Percentiles rank a stretch among this genome's conserved stretches.
These are phyloP conservation scores for Oryzias dopingdopingensis DNA, from an alignment of 2,797 vertebrate genomes.

Conservation along the genomic window DNA sequence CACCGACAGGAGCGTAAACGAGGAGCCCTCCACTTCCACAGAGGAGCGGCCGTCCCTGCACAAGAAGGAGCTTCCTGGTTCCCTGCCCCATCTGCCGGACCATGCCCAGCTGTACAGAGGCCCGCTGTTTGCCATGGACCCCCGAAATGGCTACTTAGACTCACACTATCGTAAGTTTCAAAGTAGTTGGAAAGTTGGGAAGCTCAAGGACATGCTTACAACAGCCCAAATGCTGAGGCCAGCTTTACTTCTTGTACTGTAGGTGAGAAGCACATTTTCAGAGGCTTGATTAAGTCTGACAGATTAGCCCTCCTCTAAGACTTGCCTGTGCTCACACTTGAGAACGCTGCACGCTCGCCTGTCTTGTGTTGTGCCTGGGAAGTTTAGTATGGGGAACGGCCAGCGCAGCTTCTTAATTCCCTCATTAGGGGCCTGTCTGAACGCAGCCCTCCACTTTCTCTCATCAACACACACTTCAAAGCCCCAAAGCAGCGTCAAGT, in stretches of 20 bases:
- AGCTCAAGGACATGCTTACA: constrained; percentile 47
- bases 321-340: constrained; percentile 27
- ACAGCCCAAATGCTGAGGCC: constrained; percentile 20
- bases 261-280: constrained; percentile 86
- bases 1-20: constrained; percentile 83
- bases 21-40: constrained; percentile 95
- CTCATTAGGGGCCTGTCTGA: constrained; percentile 93
- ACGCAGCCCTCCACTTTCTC: constrained; percentile 83
- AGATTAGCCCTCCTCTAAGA: constrained; percentile 81
- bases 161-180: constrained; percentile 87
- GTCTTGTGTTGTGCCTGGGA: constrained; percentile 70
- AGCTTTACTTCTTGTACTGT: constrained; percentile 53
- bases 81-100: constrained; percentile 89
- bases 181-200: constrained; percentile 20
- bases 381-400: constrained; percentile 86
- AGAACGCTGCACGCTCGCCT: constrained; percentile 45
- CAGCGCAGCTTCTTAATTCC: constrained; percentile 87
- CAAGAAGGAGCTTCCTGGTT: constrained; percentile 95
- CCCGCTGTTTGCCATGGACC: constrained; percentile 93
- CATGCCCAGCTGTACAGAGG: constrained; percentile 91
- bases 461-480: constrained; percentile 94
- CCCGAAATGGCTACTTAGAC: constrained; percentile 92
- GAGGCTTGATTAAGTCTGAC: constrained; percentile 87
- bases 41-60: constrained; percentile 91
- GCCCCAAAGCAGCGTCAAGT: constrained; percentile 66